These are phyloP conservation scores for Hymenopus coronatus DNA, from an alignment of 2,888 invertebrate genomes.

Conservation along the genomic window DNA sequence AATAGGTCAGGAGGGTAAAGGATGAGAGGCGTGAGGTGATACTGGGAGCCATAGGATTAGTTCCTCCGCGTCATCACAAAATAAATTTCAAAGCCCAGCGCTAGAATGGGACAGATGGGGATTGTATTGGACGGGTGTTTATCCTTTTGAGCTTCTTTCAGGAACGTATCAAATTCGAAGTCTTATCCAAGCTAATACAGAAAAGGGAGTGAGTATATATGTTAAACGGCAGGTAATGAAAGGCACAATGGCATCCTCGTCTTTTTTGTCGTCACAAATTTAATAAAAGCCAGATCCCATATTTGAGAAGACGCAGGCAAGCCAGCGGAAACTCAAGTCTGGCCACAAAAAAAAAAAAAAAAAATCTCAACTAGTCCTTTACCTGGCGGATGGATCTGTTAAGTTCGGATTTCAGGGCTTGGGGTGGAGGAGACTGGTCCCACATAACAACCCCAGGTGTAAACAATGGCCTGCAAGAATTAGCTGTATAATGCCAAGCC, in stretches of 20 bases:
- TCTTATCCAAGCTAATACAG: neutral
- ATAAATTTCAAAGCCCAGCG: neutral
- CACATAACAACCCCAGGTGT: neutral
- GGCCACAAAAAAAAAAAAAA: neutral
- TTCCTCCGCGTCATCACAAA: neutral
- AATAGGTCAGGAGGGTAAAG: neutral
- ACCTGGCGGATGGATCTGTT: neutral
- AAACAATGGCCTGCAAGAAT: neutral
- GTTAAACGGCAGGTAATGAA: neutral
- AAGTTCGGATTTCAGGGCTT: neutral
- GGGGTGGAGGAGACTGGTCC: neutral
- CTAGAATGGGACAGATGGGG: neutral
- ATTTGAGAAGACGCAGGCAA: neutral
- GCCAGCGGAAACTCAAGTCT: neutral
- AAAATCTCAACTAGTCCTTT: neutral
- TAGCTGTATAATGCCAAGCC: neutral
- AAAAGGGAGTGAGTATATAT: neutral
- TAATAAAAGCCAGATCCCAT: neutral
- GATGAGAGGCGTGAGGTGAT: neutral
- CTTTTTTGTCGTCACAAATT: neutral
- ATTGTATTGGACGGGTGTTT: neutral
- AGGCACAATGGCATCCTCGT: neutral
- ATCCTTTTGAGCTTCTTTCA: neutral
- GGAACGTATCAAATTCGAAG: neutral
- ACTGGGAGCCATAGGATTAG: neutral